Conservation (phyloP, 2,113 vertebrate genomes). For the Cephalopterus ornatus region DNA sequence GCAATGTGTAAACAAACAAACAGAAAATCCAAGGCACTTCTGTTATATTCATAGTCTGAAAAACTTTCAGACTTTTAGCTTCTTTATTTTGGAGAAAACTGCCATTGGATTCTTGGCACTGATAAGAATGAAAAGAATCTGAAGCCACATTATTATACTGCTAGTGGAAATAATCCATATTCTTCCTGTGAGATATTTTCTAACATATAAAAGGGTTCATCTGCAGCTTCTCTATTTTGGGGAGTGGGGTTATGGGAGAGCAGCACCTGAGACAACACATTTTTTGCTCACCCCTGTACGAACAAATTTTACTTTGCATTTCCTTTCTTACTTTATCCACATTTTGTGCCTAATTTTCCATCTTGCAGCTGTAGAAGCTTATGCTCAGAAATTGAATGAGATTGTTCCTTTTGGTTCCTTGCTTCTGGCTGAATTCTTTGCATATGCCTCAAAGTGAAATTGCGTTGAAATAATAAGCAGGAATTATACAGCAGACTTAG, state of each 20-base stretch:
- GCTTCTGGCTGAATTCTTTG: conserved; percentile 24
- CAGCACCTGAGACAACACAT: neutral
- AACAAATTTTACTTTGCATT: neutral
- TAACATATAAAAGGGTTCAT: neutral
- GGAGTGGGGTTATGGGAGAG: neutral
- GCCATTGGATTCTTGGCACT: neutral
- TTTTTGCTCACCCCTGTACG: neutral
- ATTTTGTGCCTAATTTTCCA: neutral
- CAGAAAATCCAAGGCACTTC: neutral
- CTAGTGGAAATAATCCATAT: neutral
- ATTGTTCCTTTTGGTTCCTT: conserved; percentile 24
- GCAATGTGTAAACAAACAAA: neutral
- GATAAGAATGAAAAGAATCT: neutral
- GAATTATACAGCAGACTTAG: neutral
- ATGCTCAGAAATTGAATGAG: neutral
- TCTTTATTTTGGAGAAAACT: neutral
- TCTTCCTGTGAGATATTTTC: conserved; percentile 1
- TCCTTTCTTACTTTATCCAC: neutral
- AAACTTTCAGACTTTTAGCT: neutral
- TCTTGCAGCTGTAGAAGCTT: conserved; percentile 12
- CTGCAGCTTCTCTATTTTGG: neutral
- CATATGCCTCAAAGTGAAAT: neutral
- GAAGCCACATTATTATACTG: neutral
- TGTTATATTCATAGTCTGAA: neutral
- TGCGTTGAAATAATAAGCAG: conserved; percentile 22